phyloP scores from a whole-genome alignment of 2,888 invertebrate genomes.

The Dermolepida albohirtum region DNA sequence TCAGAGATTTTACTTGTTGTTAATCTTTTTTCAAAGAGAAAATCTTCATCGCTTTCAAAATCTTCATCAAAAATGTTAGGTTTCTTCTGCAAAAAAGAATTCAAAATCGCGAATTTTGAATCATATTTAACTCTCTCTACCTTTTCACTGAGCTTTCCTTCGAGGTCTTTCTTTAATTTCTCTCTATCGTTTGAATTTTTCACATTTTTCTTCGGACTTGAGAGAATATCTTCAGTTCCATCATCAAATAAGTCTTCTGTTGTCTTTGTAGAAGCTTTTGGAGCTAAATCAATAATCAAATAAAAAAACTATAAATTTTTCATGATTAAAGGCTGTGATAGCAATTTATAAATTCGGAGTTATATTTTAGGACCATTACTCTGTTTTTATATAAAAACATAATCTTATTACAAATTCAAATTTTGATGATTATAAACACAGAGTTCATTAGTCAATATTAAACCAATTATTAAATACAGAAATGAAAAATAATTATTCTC shows the following conservation, averaged over 20 bases:
- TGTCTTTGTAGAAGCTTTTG: neutral
- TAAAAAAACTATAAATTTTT: constrained; percentile 1
- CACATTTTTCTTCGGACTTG: neutral
- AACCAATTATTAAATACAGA: no score
- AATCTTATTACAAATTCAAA: no score
- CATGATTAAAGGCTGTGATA: no score
- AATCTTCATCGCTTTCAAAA: constrained; percentile 58
- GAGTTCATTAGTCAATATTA: no score
- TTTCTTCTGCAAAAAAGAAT: constrained; percentile 48
- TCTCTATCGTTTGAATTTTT: neutral
- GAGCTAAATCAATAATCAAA: neutral
- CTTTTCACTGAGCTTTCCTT: constrained; percentile 6
- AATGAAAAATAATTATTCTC: no score
- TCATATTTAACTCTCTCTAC: neutral
- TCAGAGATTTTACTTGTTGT: neutral
- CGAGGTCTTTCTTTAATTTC: constrained; percentile 12
- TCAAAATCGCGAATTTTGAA: neutral
- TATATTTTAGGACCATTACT: no score
- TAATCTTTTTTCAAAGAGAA: constrained; percentile 46
- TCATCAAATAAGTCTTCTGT: constrained; percentile 26
- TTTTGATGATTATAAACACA: no score
- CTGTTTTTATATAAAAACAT: no score
- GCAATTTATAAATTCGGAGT: no score
- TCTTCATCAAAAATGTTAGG: constrained; percentile 59
- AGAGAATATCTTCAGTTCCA: neutral